These are phyloP conservation scores for Coronaproctus castanopsis DNA, from an alignment of 2,888 invertebrate species.

Conservation along the genomic window DNA sequence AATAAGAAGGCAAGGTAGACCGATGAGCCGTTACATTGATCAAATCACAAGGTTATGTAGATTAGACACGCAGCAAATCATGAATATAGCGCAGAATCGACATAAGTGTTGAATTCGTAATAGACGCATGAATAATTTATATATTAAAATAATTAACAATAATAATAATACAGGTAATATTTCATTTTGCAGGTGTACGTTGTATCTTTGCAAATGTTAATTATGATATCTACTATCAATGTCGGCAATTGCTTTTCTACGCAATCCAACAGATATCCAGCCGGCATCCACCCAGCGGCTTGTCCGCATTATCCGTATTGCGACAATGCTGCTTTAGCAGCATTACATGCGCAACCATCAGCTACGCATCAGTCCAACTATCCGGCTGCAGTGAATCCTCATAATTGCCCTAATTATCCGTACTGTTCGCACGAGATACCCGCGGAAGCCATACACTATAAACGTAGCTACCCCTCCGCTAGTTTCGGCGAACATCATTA, in stretches of 20 bases:
- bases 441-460: constrained; percentile 8
- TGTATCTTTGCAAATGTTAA: too few relatives aligned
- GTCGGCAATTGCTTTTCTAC: not conserved
- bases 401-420: constrained; percentile 10
- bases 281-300: constrained; percentile 6
- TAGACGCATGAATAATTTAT: too few relatives aligned
- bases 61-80: too few relatives aligned
- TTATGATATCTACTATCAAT: too few relatives aligned
- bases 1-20: too few relatives aligned
- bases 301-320: constrained; percentile 11
- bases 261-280: constrained; percentile 9
- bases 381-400: constrained; percentile 8
- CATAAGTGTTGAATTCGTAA: too few relatives aligned
- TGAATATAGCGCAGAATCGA: too few relatives aligned
- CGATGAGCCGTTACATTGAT: too few relatives aligned
- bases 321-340: constrained; percentile 7
- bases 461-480: not conserved
- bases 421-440: constrained; percentile 10
- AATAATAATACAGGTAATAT: too few relatives aligned
- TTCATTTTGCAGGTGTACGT: too few relatives aligned
- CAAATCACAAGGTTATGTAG: too few relatives aligned
- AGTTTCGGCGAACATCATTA: not conserved
- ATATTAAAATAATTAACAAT: too few relatives aligned
- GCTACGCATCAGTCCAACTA: not conserved
- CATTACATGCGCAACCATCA: not conserved